Base-by-base conservation (phyloP, 2,113 vertebrate species). In the Equus przewalskii region DNA sequence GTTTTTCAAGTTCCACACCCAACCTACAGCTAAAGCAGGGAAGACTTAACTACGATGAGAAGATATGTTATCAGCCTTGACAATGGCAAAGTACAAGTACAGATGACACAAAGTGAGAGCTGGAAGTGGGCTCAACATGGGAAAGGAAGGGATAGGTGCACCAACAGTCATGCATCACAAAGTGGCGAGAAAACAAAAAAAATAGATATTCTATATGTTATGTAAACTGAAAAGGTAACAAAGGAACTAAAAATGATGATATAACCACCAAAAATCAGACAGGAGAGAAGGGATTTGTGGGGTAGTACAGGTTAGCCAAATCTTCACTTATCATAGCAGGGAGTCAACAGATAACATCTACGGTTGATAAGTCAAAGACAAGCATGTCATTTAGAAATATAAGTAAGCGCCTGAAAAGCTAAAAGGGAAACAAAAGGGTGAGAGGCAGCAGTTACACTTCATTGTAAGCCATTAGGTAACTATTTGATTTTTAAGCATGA, bases 211-310 rank as follows among this genome's bases (percentile, higher is more conserved):
- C 62, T 69, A 51, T 58, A 56, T 41, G 60, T 46, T 82, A 88
- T 44, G 7, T 54, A 94, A 75, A 41, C 6, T 86, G 10, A 41
- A 91, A 88, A 44, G 60, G 36, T 60, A 89, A 89, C 33, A 95
- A 69, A 87, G 70, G 46, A 78, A 78, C 28, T 72, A 85, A 91
- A 92, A 94, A 75, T 91, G 79, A 79, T 81, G 81, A 62, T 54
- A 30, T 10, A 62, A 82, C 26, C 73, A 67, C 51, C 33, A 81
- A 91, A 91, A 96, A 30, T 76, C 12, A 72, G 16, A 94, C 89
- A 67, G 26, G 21, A 36, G 18, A 7, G 1, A 62, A 73, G 16
- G 41, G 26, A 76, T n/a, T 69, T 65, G 85, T 21, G 56, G 64
- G 19, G 11, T 26, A 46, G 26, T 79, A 51, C 0, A 86, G 36